Evolutionary conservation across 2,888 invertebrate species (phyloP), one percentile per base, ranked within the genome.

Genomic region (Nemapogon koenigi): DNA sequence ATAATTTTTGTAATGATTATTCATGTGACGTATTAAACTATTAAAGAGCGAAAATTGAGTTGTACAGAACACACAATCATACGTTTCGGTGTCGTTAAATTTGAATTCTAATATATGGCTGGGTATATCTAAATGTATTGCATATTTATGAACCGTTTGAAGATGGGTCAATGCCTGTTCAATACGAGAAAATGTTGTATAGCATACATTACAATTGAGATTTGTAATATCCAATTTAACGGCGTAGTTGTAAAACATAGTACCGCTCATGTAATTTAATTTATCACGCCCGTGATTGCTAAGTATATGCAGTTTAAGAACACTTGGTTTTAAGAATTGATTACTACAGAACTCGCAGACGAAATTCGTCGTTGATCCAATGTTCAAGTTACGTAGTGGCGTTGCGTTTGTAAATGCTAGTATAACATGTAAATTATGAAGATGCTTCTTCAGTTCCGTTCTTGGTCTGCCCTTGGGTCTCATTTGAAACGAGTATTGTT

Each of bases 11-110:
- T 49, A 71, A 40, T 75, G 75, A 2, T 55, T 55, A 6, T 76
- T 75, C 75, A 76, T 75, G 29, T 76, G 75, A 17, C 71, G 73
- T 45, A 69, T 68, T 0, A 76, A 14, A 69, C 69, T 73, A 35
- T 73, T 72, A 36, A 73, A 76, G 0, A 72, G 73, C 31, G 73
- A 73, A 35, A 73, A 75, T 0, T 62, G 68, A 0, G 65, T 58
- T 0, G 65, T 40, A 25, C 75, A 76, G 55, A 71, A 53, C 0
- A 59, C 62, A 40, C 75, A 76, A 6, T 71, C 63, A 14, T 63
- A 69, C 0, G 61, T 49, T 1, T 70, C 70, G 0, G 68, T 71
- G 29, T 64, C 63, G 10, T 57, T 64, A 27, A 78, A 32, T 13
- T 66, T 73, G 26, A 70, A 78, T 31, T 70, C 70, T 15, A 66